A percentile compares a stretch with the other conserved stretches of the same genome.
These are phyloP conservation scores for Astreopora myriophthalma DNA, from an alignment of 64 coral and sea anemone genomes.

Conservation along the genomic window DNA sequence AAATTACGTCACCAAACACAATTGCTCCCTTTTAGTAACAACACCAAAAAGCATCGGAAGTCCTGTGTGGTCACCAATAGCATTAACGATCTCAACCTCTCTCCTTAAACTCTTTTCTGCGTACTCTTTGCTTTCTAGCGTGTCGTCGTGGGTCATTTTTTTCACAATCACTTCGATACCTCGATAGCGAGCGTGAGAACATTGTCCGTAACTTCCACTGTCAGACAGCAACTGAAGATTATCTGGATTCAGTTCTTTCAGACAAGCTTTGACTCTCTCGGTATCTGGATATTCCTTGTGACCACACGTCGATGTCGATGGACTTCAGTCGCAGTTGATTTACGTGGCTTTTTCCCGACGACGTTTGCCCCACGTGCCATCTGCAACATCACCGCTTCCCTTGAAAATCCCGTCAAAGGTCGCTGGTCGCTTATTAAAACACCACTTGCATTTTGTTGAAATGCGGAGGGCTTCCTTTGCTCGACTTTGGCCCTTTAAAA, in stretches of 20 bases:
- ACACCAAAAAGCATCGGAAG: background rate
- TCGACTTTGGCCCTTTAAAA: background rate
- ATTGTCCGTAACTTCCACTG: constrained; percentile 30
- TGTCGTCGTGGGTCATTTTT: constrained; percentile 9
- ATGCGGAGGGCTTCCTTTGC: background rate
- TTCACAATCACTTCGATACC: too few relatives aligned
- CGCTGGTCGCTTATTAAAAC: too few relatives aligned
- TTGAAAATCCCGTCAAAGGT: too few relatives aligned
- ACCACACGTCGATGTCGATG: background rate
- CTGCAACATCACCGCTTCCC: background rate
- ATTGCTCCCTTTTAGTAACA: too few relatives aligned
- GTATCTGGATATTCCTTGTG: background rate
- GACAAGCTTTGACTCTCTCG: background rate
- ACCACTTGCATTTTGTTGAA: too few relatives aligned
- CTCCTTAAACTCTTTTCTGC: too few relatives aligned
- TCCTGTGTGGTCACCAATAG: too few relatives aligned
- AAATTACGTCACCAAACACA: too few relatives aligned
- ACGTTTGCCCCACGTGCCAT: background rate
- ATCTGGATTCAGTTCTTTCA: background rate
- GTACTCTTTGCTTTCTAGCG: too few relatives aligned
- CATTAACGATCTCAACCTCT: too few relatives aligned
- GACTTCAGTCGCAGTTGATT: background rate
- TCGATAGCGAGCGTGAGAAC: constrained; percentile 1
- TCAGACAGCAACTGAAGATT: background rate
- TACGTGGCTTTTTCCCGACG: background rate